phyloP scores from a whole-genome alignment of 2,888 invertebrate genomes.

The Oligia latruncula region DNA sequence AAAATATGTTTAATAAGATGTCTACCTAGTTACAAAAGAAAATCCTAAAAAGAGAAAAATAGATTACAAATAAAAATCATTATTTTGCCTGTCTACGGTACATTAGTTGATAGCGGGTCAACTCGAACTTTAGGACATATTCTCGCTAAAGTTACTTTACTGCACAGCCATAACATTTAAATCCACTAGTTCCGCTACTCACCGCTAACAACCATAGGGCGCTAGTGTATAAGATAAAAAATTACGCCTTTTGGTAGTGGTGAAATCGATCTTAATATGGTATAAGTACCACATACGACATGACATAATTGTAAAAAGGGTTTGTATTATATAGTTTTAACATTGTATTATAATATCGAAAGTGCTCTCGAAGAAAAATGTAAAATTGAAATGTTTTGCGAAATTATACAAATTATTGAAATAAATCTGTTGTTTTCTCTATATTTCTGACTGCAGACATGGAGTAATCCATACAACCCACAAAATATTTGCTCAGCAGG shows the following conservation, averaged over 20 bases:
- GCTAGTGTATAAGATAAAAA: conserved; percentile 12
- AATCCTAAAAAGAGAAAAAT: neutral
- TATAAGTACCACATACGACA: conserved; percentile 83
- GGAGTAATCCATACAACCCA: too few relatives aligned
- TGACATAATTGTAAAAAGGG: conserved; percentile 85
- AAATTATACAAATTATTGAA: conserved; percentile 80
- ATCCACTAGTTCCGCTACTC: conserved; percentile 32
- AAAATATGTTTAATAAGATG: neutral
- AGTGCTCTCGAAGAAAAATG: conserved; percentile 78
- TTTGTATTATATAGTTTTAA: conserved; percentile 87
- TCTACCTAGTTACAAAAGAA: neutral
- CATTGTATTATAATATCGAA: conserved; percentile 79
- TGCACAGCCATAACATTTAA: neutral
- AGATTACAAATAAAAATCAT: neutral
- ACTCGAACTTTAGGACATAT: too few relatives aligned
- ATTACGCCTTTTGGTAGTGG: conserved; percentile 37
- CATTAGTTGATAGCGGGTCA: neutral
- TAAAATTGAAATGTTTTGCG: conserved; percentile 80
- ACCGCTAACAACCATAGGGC: conserved; percentile 9
- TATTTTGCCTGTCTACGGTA: neutral
- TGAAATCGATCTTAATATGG: conserved; percentile 39
- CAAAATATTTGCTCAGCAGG: neutral
- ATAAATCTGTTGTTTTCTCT: conserved; percentile 42
- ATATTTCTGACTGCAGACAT: neutral
- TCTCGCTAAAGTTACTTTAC: neutral